Base-by-base conservation (phyloP, 2,113 vertebrate genomes). In the Brachyhypopomus occidentalis region DNA sequence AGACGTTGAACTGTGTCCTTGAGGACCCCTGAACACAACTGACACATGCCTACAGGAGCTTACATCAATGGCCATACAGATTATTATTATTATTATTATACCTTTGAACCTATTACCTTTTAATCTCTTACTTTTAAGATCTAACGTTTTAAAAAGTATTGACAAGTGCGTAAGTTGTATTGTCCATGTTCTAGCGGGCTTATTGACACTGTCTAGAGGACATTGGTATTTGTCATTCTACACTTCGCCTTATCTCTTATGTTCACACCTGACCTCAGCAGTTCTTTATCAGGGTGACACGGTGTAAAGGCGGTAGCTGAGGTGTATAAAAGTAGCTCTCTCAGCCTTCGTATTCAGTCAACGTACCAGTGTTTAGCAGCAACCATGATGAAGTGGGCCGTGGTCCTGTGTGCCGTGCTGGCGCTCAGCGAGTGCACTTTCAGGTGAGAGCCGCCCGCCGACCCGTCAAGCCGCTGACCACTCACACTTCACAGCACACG, bases 351-450 rank as follows among this genome's bases (percentile, higher is more conserved):
- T 30, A 27, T 78, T 64, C 70, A 25, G 75, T 74, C 59, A 41
- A 48, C 22, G 41, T n/a, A 30, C 19, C 4, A 25, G 59, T 69
- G 20, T 38, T 20, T 48, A 71, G 36, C 2, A 85, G 11, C 73
- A 23, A 16, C 52, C 36, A 89, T 1, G 16, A 90, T 90, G 88
- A 87, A 86, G 86, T 88, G 81, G 83, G 81, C 56, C n/a, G 30
- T 90, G 78, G 75, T 83, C 48, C 20, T 88, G 71, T 90, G 87
- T 79, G 60, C 85, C 83, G 12, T 89, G 82, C 77, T 90, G 83
- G 86, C 88, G 16, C 83, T 89, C 36, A 88, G 87, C 0, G 84
- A 91, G 84, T 89, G 89, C 63, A 12, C 84, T 1, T 0, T 87
- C 78, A 85, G 87, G 90, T 89, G 85, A 86, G 86, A 79, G 45